These are phyloP conservation scores for Ia io DNA, from an alignment of 2,113 vertebrate species.

Conservation along the genomic window DNA sequence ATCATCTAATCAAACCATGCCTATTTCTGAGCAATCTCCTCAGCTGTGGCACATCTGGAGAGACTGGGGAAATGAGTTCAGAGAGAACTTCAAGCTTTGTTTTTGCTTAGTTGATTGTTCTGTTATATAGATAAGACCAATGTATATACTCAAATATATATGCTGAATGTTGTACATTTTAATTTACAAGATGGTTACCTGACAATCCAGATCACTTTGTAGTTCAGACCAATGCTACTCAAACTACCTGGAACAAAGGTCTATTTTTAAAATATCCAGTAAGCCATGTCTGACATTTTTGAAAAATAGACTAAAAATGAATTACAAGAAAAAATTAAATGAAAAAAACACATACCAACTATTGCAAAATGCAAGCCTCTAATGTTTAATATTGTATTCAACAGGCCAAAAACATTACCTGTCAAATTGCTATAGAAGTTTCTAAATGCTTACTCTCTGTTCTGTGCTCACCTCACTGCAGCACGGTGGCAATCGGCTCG, in stretches of 20 bases:
- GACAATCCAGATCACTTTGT: background rate
- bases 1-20: background rate
- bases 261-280: background rate
- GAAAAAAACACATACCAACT: background rate
- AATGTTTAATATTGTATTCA: conserved; percentile 1
- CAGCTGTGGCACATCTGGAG: conserved; percentile 6
- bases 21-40: conserved; percentile 31
- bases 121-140: background rate
- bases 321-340: conserved; percentile 23
- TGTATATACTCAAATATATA: background rate
- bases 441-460: background rate
- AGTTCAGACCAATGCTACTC: background rate
- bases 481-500: rapidly evolving
- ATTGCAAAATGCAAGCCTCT: background rate
- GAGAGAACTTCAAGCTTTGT: background rate
- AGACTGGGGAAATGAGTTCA: conserved; percentile 24
- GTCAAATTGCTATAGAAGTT: background rate
- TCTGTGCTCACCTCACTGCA: background rate
- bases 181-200: background rate
- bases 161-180: background rate
- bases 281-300: background rate
- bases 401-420: background rate
- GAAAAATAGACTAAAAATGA: background rate
- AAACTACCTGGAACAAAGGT: background rate
- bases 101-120: conserved; percentile 19